Conservation (phyloP, 2,113 vertebrate species). For the Machaerirhynchus nigripectus region DNA sequence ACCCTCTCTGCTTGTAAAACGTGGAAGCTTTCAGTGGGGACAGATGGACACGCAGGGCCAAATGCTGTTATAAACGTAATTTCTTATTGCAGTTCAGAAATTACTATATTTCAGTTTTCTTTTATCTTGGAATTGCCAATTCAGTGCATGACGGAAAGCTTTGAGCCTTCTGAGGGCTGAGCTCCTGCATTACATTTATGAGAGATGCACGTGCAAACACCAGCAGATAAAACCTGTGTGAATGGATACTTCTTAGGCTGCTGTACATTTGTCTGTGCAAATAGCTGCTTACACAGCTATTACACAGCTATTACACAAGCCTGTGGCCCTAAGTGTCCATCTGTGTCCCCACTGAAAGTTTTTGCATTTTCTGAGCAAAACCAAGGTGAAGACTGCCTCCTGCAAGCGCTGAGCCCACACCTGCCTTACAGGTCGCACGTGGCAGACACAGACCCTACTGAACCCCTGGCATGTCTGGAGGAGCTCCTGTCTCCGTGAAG, state of each 20-base stretch:
- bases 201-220: neutral
- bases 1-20: neutral
- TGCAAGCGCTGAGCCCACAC: accelerated
- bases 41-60: neutral
- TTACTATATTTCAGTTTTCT: neutral
- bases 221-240: neutral
- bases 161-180: conserved; percentile 22
- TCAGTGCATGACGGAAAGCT: neutral
- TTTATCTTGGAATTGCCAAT: conserved; percentile 30
- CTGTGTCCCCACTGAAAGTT: neutral
- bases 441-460: neutral
- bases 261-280: neutral
- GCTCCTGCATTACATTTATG: neutral
- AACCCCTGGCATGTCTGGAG: neutral
- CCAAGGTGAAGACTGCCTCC: neutral
- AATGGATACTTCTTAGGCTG: neutral
- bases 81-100: neutral
- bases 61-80: neutral
- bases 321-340: neutral
- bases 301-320: too few species aligned
- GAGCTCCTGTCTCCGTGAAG: neutral
- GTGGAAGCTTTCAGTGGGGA: neutral
- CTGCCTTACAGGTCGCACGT: accelerated
- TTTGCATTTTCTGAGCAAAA: neutral
- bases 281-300: neutral